These are phyloP conservation scores for Grantiella picta DNA, from an alignment of 2,113 vertebrate species.

Conservation along the genomic window DNA sequence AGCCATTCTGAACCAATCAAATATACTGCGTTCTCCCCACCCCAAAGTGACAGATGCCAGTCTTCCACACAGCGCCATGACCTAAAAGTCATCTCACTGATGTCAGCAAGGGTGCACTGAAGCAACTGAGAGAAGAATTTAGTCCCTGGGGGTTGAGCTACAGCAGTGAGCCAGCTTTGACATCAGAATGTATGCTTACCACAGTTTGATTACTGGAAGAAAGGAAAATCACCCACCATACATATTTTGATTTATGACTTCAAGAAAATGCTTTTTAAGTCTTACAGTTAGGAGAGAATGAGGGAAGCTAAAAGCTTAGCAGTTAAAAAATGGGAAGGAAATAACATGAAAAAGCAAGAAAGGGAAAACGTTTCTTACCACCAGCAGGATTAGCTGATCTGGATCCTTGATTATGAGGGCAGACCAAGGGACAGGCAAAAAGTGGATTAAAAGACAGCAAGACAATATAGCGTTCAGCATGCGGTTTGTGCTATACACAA, in stretches of 20 bases:
- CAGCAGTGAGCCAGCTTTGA: background rate
- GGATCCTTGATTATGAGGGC: conserved; percentile 95
- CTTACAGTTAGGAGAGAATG: background rate
- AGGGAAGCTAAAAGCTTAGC: conserved; percentile 8
- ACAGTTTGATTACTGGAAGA: background rate
- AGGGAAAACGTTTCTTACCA: conserved; percentile 88
- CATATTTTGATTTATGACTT: background rate
- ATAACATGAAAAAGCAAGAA: conserved; percentile 43
- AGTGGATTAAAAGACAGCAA: conserved; percentile 83
- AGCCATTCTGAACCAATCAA: background rate
- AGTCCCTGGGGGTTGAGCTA: background rate
- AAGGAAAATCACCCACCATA: background rate
- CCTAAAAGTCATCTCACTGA: background rate
- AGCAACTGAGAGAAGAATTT: background rate
- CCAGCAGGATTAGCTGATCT: conserved; percentile 99
- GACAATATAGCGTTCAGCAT: conserved; percentile 77
- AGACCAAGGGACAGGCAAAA: conserved; percentile 88
- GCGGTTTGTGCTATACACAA: conserved; percentile 59
- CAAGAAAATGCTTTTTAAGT: background rate
- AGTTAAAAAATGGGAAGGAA: conserved; percentile 41
- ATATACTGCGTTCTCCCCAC: background rate
- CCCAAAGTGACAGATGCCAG: background rate
- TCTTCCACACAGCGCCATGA: background rate
- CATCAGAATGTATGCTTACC: background rate
- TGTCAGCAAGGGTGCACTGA: background rate